Conservation (phyloP, 2,113 vertebrate species). For the Aldabrachelys gigantea region DNA sequence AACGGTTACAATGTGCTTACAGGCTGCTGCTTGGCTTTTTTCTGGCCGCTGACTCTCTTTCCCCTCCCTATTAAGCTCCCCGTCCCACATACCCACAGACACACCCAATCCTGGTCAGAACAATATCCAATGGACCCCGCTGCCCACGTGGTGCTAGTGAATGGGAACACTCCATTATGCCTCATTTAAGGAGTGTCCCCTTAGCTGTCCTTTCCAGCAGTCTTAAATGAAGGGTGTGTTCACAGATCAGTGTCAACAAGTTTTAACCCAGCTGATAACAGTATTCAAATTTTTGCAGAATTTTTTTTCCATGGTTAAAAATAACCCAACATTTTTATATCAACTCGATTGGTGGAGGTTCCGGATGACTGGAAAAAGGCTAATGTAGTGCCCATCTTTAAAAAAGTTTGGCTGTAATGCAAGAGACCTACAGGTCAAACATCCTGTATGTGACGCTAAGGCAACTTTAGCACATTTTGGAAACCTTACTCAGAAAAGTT, state of each 20-base stretch:
- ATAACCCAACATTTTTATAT: neutral
- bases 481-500: no score
- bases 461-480: no score
- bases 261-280: neutral
- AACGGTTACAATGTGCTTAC: neutral
- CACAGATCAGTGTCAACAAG: neutral
- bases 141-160: neutral
- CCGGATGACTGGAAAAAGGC: no score
- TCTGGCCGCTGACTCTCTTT: neutral
- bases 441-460: no score
- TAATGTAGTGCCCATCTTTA: no score
- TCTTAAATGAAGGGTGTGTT: neutral
- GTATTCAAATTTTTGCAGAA: neutral
- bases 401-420: no score
- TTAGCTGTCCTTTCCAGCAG: neutral
- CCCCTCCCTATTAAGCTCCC: neutral
- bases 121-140: neutral
- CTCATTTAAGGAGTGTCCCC: neutral
- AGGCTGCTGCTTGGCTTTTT: neutral
- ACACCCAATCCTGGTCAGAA: neutral
- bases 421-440: no score
- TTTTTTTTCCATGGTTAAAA: no score
- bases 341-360: neutral
- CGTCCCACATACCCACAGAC: no score
- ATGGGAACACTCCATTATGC: neutral